Base-by-base conservation (phyloP, 1,140 invertebrate genomes). In the Drosophila burlai region DNA sequence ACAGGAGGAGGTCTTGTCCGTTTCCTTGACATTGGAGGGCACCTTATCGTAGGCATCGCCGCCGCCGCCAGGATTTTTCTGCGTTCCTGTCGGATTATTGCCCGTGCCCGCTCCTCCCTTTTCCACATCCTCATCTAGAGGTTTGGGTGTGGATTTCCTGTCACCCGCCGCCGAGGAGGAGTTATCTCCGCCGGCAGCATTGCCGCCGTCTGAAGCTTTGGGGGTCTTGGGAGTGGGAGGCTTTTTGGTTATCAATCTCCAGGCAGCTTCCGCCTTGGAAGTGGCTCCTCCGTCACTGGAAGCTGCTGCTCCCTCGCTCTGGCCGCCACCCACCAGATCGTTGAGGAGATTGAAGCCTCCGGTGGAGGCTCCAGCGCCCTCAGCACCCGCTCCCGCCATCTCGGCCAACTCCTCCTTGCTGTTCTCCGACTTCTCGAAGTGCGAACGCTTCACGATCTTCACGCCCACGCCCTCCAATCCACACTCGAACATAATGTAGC, bases 401-500 rank as follows among this genome's bases (percentile, higher is more conserved):
- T 92, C 91, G 1, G 94, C 93, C 52, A 95, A 94, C 43, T 95
- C 94, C 50, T 95, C 94, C 15, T 94, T 93, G 40, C 93, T 93
- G 76, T 94, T 94, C 63, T 96, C 96, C 0, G 94, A 95, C 92
- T 96, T 97, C 83, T 97, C 96, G 63, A 96, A 96, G 71, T 96
- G 96, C 3, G 96, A 96, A 62, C 95, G 94, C 81, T 96, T 95
- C 0, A 96, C 95, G n/a, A 97, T 95, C 93, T 97, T 98, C 1
- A 98, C 93, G 40, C 96, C 96, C 13, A 98, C 95, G 18, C 97
- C 97, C 94, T 99, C 98, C 3, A 99, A 93, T 1, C 98, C 98
- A 93, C 97, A 98, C 93, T 99, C 98, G 92, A 98, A 99, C 98
- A 99, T 99, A 55, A 99, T 99, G 90, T 98, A 99, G 26, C 98